A percentile compares a stretch with the other conserved stretches of the same genome.
phyloP scores from a whole-genome alignment of 2,888 invertebrate genomes.

The Sminthurides aquaticus region DNA sequence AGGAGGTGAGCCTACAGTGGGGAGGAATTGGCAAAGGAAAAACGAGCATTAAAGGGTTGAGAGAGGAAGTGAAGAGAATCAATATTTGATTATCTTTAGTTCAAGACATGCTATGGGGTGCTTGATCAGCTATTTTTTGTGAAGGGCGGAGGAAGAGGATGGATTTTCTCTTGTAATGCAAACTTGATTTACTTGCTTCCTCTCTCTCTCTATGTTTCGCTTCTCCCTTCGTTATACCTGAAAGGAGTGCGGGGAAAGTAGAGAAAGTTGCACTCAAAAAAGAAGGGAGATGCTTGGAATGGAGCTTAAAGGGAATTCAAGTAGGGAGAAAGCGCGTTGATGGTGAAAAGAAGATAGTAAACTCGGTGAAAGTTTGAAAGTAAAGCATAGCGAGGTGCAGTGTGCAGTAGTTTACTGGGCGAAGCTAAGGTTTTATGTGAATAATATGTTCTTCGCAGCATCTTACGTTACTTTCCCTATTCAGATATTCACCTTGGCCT shows the following conservation, averaged over 20 bases:
- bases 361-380: too few species aligned
- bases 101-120: background rate
- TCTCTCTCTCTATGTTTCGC: too few species aligned
- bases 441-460: too few species aligned
- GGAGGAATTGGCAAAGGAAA: background rate
- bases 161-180: background rate
- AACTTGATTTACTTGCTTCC: background rate
- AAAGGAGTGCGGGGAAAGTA: too few species aligned
- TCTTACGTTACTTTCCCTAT: too few species aligned
- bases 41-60: background rate
- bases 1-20: background rate
- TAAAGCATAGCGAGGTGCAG: too few species aligned
- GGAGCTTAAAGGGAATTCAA: background rate
- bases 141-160: background rate
- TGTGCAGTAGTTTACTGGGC: too few species aligned
- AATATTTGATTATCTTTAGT: constrained; percentile 6
- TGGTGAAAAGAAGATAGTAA: background rate
- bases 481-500: too few species aligned
- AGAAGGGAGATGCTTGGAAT: background rate
- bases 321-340: background rate
- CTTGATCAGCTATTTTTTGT: background rate
- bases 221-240: too few species aligned
- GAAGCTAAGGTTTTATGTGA: too few species aligned
- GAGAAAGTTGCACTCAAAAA: too few species aligned
- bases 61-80: background rate